Conservation (phyloP, 2,113 vertebrate genomes). For the Smithornis capensis region DNA sequence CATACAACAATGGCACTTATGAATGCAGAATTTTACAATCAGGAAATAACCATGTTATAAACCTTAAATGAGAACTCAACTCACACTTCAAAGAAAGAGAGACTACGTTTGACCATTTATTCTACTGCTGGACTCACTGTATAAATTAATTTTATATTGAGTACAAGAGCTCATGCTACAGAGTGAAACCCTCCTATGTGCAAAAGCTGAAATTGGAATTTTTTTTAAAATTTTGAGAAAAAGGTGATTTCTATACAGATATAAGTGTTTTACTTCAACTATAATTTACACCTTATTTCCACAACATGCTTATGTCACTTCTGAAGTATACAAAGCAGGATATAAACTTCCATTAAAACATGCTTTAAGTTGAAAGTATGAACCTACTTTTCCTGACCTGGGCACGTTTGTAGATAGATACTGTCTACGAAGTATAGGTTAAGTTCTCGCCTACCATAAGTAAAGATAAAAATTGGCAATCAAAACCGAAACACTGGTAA, state of each 20-base stretch:
- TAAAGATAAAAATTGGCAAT: conserved; percentile 79
- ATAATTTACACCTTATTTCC: conserved; percentile 73
- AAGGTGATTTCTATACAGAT: conserved; percentile 73
- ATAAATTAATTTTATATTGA: conserved; percentile 71
- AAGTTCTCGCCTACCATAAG: conserved; percentile 74
- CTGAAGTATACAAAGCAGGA: conserved; percentile 71
- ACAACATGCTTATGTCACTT: conserved; percentile 77
- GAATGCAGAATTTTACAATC: conserved; percentile 73
- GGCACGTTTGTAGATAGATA: conserved; percentile 72
- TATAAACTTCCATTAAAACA: conserved; percentile 75
- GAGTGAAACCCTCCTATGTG: conserved; percentile 73
- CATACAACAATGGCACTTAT: conserved; percentile 82
- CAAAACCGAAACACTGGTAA: conserved; percentile 79
- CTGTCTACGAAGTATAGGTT: conserved; percentile 69
- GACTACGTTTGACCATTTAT: conserved; percentile 68
- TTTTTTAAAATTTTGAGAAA: conserved; percentile 68
- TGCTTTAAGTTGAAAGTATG: conserved; percentile 75
- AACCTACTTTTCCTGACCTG: conserved; percentile 66
- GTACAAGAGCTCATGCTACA: conserved; percentile 75
- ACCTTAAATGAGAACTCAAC: conserved; percentile 72
- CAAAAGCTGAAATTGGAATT: conserved; percentile 68
- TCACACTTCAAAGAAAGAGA: conserved; percentile 71
- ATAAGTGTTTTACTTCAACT: conserved; percentile 68
- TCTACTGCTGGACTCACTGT: conserved; percentile 71
- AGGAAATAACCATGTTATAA: conserved; percentile 70